Percentiles rank a stretch among this genome's conserved stretches.
Conservation (phyloP, 2,888 invertebrate genomes). For the Drosophila incognita region DNA sequence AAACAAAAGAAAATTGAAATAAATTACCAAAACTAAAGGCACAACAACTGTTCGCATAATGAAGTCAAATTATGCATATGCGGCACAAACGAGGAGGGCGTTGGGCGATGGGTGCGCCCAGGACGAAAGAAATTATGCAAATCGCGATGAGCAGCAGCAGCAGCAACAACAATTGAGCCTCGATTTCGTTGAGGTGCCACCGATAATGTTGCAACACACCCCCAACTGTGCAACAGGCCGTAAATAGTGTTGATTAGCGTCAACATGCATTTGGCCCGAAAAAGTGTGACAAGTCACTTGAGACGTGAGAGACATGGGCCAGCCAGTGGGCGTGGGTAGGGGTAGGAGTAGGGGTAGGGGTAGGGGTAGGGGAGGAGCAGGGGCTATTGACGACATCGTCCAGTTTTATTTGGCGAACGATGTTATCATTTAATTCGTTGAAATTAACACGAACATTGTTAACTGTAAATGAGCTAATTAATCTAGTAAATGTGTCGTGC, state of each 20-base stretch:
- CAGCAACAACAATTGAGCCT: slow-evolving; percentile 27
- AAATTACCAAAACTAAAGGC: slow-evolving; percentile 84
- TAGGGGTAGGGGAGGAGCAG: not conserved
- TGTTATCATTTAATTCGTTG: slow-evolving; percentile 85
- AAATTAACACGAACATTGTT: slow-evolving; percentile 85
- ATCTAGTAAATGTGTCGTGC: slow-evolving; percentile 78
- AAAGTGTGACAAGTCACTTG: slow-evolving; percentile 56
- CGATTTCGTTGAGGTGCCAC: slow-evolving; percentile 27
- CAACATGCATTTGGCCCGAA: slow-evolving; percentile 62
- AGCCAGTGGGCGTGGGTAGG: not conserved
- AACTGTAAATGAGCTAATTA: slow-evolving; percentile 84
- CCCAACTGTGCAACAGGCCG: slow-evolving; percentile 63
- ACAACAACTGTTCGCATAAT: slow-evolving; percentile 84
- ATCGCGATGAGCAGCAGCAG: slow-evolving; percentile 45
- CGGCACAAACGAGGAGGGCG: slow-evolving; percentile 72
- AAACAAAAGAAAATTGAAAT: slow-evolving; percentile 76
- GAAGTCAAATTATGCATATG: slow-evolving; percentile 75
- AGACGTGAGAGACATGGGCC: slow-evolving; percentile 5
- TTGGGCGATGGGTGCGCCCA: slow-evolving; percentile 29
- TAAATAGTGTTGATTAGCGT: slow-evolving; percentile 71
- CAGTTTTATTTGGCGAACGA: slow-evolving; percentile 49
- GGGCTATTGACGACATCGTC: slow-evolving; percentile 17
- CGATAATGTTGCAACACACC: slow-evolving; percentile 25
- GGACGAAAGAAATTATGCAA: slow-evolving; percentile 73
- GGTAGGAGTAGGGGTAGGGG: too few species aligned